Percentiles rank a stretch among this genome's conserved stretches.
Conservation (phyloP, 2,113 vertebrate genomes). For the Silurus glanis region DNA sequence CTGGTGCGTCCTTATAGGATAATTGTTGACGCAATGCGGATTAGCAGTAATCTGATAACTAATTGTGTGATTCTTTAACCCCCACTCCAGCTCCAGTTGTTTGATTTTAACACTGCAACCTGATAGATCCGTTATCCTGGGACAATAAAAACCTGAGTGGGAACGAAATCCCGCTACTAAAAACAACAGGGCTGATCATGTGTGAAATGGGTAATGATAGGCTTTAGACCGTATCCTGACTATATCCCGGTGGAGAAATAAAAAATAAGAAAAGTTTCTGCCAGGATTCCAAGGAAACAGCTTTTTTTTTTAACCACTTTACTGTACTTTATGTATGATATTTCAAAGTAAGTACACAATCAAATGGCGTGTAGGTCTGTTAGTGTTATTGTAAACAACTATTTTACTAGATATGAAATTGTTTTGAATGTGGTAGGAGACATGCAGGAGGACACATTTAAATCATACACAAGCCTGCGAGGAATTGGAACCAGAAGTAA, state of each 20-base stretch:
- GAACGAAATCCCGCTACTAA: constrained; percentile 58
- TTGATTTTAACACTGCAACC: constrained; percentile 66
- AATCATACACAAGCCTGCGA: neutral
- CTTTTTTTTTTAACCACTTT: neutral
- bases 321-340: neutral
- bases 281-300: neutral
- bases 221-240: constrained; percentile 32
- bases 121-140: constrained; percentile 66
- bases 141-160: constrained; percentile 55
- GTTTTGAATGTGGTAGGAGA: neutral
- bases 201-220: constrained; percentile 49
- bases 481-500: neutral
- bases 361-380: neutral
- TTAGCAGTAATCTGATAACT: constrained; percentile 75
- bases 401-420: neutral
- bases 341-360: neutral
- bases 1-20: constrained; percentile 52
- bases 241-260: constrained; percentile 39
- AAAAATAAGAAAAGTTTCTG: constrained; percentile 25
- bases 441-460: neutral
- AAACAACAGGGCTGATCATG: constrained; percentile 55
- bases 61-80: constrained; percentile 66
- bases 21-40: constrained; percentile 57
- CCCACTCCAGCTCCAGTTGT: constrained; percentile 35
- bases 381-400: neutral